phyloP scores from a whole-genome alignment of 2,113 vertebrate genomes.

The Eretmochelys imbricata region DNA sequence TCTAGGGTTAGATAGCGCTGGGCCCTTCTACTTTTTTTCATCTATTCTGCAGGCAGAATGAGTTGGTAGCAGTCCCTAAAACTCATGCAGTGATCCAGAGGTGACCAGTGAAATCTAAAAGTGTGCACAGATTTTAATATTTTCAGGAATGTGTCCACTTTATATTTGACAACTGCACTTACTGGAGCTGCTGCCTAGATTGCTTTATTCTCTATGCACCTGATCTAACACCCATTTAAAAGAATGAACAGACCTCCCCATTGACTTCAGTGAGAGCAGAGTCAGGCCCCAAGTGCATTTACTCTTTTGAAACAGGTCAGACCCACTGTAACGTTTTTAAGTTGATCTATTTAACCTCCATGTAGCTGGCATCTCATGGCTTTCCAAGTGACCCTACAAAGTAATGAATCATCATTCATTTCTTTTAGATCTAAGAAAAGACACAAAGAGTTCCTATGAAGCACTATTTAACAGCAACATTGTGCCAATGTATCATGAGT shows the following conservation, averaged over 20 bases:
- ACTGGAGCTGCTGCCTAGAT: neutral
- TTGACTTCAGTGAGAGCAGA: neutral
- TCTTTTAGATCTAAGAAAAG: conserved; percentile 73
- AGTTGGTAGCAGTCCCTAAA: neutral
- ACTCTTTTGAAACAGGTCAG: neutral
- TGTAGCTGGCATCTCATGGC: neutral
- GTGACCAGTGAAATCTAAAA: neutral
- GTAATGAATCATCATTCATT: conserved; percentile 6
- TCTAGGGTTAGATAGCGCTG: neutral
- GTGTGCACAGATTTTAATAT: neutral
- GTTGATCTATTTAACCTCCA: neutral
- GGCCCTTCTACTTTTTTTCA: neutral
- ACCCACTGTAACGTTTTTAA: neutral
- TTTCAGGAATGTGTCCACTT: accelerated
- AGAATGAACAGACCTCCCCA: neutral
- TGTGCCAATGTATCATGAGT: conserved; percentile 85
- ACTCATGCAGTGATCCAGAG: neutral
- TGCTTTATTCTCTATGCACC: neutral
- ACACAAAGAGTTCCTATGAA: conserved; percentile 68
- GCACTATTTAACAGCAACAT: conserved; percentile 80
- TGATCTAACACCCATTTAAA: neutral
- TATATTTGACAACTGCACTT: neutral
- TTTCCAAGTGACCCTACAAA: conserved; percentile 5
- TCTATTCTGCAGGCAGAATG: neutral
- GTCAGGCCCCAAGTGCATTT: neutral